Evolutionary conservation across 30 jellyfish, hydroid and myxozoan species (phyloP), one percentile per base, ranked within the genome.

Genomic region (Phacellophora camtschatica): DNA sequence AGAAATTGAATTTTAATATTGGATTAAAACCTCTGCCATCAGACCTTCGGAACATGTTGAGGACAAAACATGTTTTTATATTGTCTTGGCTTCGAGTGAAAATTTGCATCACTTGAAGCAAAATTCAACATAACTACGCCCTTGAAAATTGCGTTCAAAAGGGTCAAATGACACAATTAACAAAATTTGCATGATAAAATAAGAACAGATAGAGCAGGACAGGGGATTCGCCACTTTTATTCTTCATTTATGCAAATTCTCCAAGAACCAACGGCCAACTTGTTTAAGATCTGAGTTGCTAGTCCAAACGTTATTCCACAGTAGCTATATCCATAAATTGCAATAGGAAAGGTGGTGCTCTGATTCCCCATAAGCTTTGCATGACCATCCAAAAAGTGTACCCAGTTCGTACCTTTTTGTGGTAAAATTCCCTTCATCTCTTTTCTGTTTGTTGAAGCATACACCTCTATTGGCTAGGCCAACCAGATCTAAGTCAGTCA

Each of bases 301-400:
- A 19, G 8, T 34, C 87, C 87, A 74, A 24, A 74, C 63, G 30
- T 74, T 74, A 7, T 49, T n/a, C 87, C 87, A 74, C 11, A 74
- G 35, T 35, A 74, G 59, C 39, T 74, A 8, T 63, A 74, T 13
- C 87, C 87, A 74, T 74, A 74, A 49, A 74, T 32, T 32, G 87
- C 87, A n/a, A 74, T 13, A 16, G 87, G 87, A 34, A 74, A 74
- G 28, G 80, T 54, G 53, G 33, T 33, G 20, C 23, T 74, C 35
- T 74, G 81, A 35, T 74, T 49, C 0, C 87, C 87, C 87, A 74
- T 74, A 16, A 74, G 33, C 62, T 74, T 74, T 10, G 31, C 87
- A 35, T 74, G 87, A 6, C 87, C 87, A 54, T 74, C 87, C 61
- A 74, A 29, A 34, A 35, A 16, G 63, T 74, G 87, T 16, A 74